Base-by-base conservation (phyloP, 2,888 invertebrate genomes). In the Dione vanillae region DNA sequence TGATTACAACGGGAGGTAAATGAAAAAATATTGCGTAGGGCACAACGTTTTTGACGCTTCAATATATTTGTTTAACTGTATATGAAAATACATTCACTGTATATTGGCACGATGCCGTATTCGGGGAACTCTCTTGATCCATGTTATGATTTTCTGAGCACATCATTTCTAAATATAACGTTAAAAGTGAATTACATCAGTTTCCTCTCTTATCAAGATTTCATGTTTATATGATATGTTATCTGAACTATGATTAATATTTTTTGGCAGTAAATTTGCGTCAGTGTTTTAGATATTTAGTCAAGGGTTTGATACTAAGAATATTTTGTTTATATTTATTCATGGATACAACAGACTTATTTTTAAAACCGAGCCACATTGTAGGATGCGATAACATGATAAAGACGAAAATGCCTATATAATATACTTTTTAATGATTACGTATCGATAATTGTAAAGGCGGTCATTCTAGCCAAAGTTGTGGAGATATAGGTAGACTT, bases 111-210 rank as follows among this genome's bases (percentile, higher is more conserved):
- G 70, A 72, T 74, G 74, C 75, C 75, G 51, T 72, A 79, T 82
- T 75, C 77, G 81, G 85, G 83, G 83, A 83, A 82, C n/a, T 45
- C 27, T 61, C 14, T 14, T 45, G 20, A 45, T 59, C 43, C 14
- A 59, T 27, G 43, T 45, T 45, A 45, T 11, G 10, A 35, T 45
- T 61, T 45, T 27, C 43, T n/a, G 43, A 45, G 14, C 10, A 20
- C 35, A 27, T 61, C 27, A 61, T n/a, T 27, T 9, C 14, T 43
- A 59, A 27, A 59, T 61, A 27, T 35, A 20, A 10, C 27, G 3
- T 37, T 54, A 45, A 43, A 7, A 49, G 16, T 40, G n/a, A 65
- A 16, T 67, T 51, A 20, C 45, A 9, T 61, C 61, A 61, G 45
- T 45, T 61, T 35, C 61, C 27, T 61, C n/a, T 61, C 43, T 61